Conservation (phyloP, 2,888 invertebrate species). For the Branchipolynoe longqiensis region DNA sequence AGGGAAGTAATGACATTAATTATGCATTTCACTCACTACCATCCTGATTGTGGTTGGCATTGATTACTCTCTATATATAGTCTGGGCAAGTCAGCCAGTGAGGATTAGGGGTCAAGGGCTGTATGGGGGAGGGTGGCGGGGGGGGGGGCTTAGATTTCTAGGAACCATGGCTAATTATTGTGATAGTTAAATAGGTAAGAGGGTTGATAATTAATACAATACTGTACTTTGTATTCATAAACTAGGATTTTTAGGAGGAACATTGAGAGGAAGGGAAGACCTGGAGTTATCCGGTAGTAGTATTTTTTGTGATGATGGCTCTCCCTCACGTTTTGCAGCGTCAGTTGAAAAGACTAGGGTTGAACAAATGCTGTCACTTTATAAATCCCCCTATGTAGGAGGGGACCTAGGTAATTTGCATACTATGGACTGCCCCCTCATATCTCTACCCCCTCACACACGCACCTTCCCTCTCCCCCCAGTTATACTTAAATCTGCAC, state of each 20-base stretch:
- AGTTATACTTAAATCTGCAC: neutral
- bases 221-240: neutral
- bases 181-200: slow-evolving; percentile 2
- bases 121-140: no score
- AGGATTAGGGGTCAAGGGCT: slow-evolving; percentile 20
- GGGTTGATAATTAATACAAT: neutral
- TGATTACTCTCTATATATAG: neutral
- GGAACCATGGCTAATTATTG: neutral
- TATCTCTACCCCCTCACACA: no score
- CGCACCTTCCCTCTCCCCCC: no score
- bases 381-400: slow-evolving; percentile 6
- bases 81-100: neutral
- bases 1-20: neutral
- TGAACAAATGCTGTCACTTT: no score
- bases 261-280: neutral
- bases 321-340: no score
- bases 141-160: neutral
- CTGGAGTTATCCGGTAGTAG: neutral
- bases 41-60: neutral
- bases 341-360: no score
- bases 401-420: neutral
- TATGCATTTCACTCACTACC: neutral
- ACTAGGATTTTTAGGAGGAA: neutral
- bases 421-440: slow-evolving; percentile 24
- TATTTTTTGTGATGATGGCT: neutral